Base-by-base conservation (phyloP, 2,113 vertebrate genomes). In the Regulus satrapa region DNA sequence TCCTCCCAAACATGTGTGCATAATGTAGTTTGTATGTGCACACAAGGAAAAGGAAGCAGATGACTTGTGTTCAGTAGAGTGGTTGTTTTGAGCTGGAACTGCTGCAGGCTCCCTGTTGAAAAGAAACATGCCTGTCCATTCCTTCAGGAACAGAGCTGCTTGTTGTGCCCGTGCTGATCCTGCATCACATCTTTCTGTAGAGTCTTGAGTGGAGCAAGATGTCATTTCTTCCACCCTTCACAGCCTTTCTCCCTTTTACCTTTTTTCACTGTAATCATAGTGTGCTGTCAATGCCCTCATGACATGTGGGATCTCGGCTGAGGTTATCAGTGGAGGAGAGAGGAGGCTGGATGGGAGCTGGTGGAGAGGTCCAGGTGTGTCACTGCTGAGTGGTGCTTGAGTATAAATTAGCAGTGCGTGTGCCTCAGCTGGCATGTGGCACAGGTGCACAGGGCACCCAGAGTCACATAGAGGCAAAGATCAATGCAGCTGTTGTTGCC, bases 1-100 rank as follows among this genome's bases (percentile, higher is more conserved):
- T 88, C 72, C 78, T 93, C 79, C 55, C 48, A 63, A 74, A 73
- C 59, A n/a, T 82, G 48, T 48, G 71, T 73, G 36, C 48, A 9
- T 83, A 41, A 32, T 52, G 16, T 29, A 21, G 71, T 13, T 51
- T 87, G 64, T 73, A 4, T 88, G 52, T 67, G 79, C 63, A 55
- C 51, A 71, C 61, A 55, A 86, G 90, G 82, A 83, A 83, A 62
- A 81, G 82, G 93, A 93, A 90, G 55, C 85, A 86, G 79, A 63
- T 90, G 88, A 93, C 28, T 85, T 82, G 15, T 54, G 61, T 62
- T 95, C 36, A 43, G 28, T 11, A 7, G 66, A 85, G 74, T 71
- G 63, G 31, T 55, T 73, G 71, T 88, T 93, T 80, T 52, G 62
- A 94, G 59, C 64, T 92, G 69, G 64, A 85, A 12, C 78, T 88